Conservation (phyloP, 2,113 vertebrate genomes). For the Gymnorhina tibicen region DNA sequence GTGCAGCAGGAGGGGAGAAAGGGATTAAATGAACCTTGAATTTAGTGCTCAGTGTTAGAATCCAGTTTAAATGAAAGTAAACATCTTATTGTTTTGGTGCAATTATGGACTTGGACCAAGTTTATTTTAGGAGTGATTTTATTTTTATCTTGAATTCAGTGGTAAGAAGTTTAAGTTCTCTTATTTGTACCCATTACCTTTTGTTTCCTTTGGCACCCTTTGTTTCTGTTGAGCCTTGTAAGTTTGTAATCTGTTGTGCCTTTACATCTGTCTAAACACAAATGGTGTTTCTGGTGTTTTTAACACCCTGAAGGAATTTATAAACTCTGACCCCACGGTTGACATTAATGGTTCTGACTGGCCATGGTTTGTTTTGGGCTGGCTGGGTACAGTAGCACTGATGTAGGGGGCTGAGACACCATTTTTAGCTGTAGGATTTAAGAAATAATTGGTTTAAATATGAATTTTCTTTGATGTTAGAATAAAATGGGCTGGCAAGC, state of each 20-base stretch:
- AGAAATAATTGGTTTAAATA: background rate
- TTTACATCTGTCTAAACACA: slow-evolving; percentile 17
- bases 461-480: background rate
- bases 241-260: background rate
- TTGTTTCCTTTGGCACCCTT: background rate
- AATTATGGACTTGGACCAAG: background rate
- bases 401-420: background rate
- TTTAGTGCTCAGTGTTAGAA: background rate
- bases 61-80: background rate
- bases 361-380: background rate
- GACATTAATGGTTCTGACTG: background rate
- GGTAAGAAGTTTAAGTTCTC: background rate
- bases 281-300: slow-evolving; percentile 16
- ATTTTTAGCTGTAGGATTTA: background rate
- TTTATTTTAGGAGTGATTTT: background rate
- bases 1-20: background rate
- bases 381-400: background rate
- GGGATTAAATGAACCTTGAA: background rate
- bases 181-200: background rate
- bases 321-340: background rate
- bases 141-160: background rate
- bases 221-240: background rate
- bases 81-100: background rate
- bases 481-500: background rate
- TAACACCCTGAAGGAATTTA: background rate